Percentiles rank a stretch among this genome's conserved stretches.
phyloP scores from a whole-genome alignment of 2,888 invertebrate genomes.

The Erebia aethiops region DNA sequence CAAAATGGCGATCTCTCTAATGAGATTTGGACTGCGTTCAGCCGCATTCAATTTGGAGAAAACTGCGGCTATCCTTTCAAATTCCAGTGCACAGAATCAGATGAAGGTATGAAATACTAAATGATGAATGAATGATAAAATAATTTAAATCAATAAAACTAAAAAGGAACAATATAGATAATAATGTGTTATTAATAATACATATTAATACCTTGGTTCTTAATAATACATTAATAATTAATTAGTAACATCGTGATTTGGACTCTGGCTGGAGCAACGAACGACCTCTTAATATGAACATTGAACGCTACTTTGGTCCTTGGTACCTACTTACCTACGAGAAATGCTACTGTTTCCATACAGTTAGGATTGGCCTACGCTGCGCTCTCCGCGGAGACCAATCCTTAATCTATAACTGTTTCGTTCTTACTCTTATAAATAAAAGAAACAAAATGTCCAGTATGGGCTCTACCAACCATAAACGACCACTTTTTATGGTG shows the following conservation, averaged over 20 bases:
- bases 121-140: not conserved
- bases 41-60: slow-evolving; percentile 64
- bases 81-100: slow-evolving; percentile 60
- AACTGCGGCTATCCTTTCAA: slow-evolving; percentile 54
- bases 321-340: not conserved
- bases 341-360: not conserved
- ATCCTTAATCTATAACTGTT: not conserved
- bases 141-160: not conserved
- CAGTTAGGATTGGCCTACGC: no score
- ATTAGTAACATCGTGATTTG: no score
- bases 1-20: slow-evolving; percentile 76
- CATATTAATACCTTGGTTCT: no score
- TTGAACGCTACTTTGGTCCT: not conserved
- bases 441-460: slow-evolving; percentile 4
- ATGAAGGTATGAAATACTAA: slow-evolving; percentile 58
- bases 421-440: not conserved
- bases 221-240: no score
- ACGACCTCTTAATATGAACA: no score
- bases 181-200: no score
- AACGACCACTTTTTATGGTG: slow-evolving; percentile 4
- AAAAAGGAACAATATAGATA: not conserved
- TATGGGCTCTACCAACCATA: not conserved
- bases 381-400: no score
- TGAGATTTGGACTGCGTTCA: slow-evolving; percentile 68
- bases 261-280: not conserved